Conservation (phyloP, 2,113 vertebrate species). For the Ophthalmolycus amberensis region DNA sequence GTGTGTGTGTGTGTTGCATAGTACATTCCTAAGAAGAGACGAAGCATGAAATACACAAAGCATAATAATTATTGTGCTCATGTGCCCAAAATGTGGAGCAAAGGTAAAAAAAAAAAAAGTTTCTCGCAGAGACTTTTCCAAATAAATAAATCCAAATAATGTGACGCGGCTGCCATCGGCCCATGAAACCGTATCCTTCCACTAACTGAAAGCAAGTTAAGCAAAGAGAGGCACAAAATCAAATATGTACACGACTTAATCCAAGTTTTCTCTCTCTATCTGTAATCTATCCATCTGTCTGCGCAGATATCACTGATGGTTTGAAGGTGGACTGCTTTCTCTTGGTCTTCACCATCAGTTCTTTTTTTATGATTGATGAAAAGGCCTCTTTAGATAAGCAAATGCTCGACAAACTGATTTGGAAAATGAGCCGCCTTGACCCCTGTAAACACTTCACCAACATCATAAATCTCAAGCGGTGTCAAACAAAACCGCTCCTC, state of each 20-base stretch:
- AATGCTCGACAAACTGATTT: constrained; percentile 79
- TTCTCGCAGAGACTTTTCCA: constrained; percentile 51
- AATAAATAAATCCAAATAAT: constrained; percentile 60
- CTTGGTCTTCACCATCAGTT: constrained; percentile 16
- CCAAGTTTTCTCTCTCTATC: neutral
- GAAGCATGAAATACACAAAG: constrained; percentile 39
- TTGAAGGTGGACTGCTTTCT: constrained; percentile 37
- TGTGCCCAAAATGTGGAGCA: constrained; percentile 41
- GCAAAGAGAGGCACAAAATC: neutral
- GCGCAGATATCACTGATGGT: neutral
- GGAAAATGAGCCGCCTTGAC: constrained; percentile 76
- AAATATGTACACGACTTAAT: constrained; percentile 6
- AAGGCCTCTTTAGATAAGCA: constrained; percentile 77
- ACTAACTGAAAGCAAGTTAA: neutral
- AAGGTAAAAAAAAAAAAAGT: constrained; percentile 22
- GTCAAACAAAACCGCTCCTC: constrained; percentile 76
- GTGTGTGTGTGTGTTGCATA: neutral
- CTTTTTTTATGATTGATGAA: constrained; percentile 68
- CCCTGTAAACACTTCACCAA: constrained; percentile 76
- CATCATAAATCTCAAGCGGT: constrained; percentile 77
- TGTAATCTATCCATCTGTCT: neutral
- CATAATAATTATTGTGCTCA: constrained; percentile 38
- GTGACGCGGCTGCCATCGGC: constrained; percentile 36
- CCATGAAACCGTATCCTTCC: constrained; percentile 25
- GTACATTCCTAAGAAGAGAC: constrained; percentile 36